These are phyloP conservation scores for Gibbula magus DNA, from an alignment of 2,888 invertebrate genomes.

Conservation along the genomic window DNA sequence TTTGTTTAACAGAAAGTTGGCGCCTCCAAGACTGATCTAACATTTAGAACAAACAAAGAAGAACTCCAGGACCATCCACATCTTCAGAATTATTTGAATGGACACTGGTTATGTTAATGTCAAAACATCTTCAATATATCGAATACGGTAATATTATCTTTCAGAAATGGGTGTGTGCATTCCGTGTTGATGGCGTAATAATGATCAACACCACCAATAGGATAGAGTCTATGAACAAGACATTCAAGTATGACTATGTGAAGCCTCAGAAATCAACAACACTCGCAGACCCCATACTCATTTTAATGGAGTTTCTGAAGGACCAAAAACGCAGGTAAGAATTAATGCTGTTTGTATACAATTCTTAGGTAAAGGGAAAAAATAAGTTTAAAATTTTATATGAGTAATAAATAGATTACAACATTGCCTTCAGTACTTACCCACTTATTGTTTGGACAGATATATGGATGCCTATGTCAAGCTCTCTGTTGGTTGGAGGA, in stretches of 20 bases:
- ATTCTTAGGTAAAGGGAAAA: background rate
- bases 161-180: slow-evolving; percentile 9
- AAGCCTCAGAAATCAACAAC: background rate
- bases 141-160: background rate
- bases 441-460: background rate
- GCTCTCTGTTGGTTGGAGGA: background rate
- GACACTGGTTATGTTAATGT: too few relatives aligned
- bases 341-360: too few relatives aligned
- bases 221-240: slow-evolving; percentile 17
- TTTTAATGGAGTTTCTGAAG: background rate
- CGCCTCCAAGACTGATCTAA: too few relatives aligned
- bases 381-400: background rate
- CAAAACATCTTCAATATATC: too few relatives aligned
- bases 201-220: slow-evolving; percentile 23
- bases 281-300: background rate
- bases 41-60: too few relatives aligned
- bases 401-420: background rate
- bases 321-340: too few relatives aligned
- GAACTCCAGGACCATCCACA: too few relatives aligned
- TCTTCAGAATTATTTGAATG: background rate
- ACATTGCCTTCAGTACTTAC: too few relatives aligned
- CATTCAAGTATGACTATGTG: slow-evolving; percentile 17
- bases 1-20: too few relatives aligned
- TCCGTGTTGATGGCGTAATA: background rate
- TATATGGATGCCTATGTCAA: background rate